These are phyloP conservation scores for Epirrita christyi DNA, from an alignment of 2,888 invertebrate genomes.

Conservation along the genomic window DNA sequence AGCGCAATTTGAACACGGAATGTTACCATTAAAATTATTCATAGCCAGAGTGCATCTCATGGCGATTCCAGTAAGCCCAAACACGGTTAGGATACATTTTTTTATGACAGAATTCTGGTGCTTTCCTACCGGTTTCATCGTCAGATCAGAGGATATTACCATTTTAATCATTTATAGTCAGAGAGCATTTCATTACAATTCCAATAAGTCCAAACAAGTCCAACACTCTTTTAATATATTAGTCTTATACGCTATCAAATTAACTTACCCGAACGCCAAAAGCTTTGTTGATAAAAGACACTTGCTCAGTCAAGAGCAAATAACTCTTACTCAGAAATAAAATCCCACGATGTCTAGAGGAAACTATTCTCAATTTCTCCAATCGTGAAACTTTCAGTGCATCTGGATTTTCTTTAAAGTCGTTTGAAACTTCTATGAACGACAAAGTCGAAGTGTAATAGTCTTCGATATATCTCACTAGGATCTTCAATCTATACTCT, in stretches of 20 bases:
- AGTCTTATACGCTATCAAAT: background rate
- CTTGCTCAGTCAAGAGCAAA: constrained; percentile 39
- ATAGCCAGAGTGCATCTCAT: too few species aligned
- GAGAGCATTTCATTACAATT: too few species aligned
- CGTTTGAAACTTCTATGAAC: background rate
- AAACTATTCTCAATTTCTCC: constrained; percentile 26
- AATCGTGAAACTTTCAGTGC: constrained; percentile 10
- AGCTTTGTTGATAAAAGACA: constrained; percentile 34
- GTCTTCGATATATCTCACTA: constrained; percentile 23
- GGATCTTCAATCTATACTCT: constrained; percentile 36
- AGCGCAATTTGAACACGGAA: too few species aligned
- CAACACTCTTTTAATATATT: too few species aligned
- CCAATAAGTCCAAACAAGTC: too few species aligned
- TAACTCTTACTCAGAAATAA: constrained; percentile 39
- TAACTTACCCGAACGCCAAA: constrained; percentile 41
- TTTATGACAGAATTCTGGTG: background rate
- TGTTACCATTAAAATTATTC: too few species aligned
- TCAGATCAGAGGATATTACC: too few species aligned
- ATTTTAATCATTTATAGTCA: too few species aligned
- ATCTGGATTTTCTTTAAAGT: constrained; percentile 1
- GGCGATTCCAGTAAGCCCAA: too few species aligned
- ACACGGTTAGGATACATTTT: too few species aligned
- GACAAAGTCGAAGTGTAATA: constrained; percentile 7
- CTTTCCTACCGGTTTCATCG: too few species aligned
- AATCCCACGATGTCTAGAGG: constrained; percentile 20